A percentile compares a stretch with the other conserved stretches of the same genome.
phyloP scores from a whole-genome alignment of 2,113 vertebrate species.

The Merops nubicus region DNA sequence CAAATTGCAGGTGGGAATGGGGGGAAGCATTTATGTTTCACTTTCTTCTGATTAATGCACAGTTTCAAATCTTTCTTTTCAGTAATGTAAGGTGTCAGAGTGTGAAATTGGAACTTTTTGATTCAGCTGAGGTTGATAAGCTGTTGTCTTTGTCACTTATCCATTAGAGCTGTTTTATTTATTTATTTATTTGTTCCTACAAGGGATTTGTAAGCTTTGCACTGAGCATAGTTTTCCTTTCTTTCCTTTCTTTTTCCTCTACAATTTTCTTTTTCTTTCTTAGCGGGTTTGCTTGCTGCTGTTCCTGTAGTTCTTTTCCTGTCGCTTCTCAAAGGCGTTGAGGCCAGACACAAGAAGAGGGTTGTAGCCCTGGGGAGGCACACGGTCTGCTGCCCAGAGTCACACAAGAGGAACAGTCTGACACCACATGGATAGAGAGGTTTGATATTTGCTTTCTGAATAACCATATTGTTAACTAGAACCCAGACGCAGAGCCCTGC shows the following conservation, averaged over 20 bases:
- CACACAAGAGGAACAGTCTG: background rate
- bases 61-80: constrained; percentile 40
- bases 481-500: background rate
- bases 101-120: constrained; percentile 61
- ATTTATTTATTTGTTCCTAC: constrained; percentile 14
- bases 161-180: constrained; percentile 9
- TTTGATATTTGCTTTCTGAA: background rate
- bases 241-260: background rate
- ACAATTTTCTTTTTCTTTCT: background rate
- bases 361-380: background rate
- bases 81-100: constrained; percentile 25
- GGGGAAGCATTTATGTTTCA: constrained; percentile 27
- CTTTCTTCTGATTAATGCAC: constrained; percentile 55
- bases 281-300: background rate
- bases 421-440: background rate
- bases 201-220: background rate
- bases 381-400: background rate
- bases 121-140: constrained; percentile 29
- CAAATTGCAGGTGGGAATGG: background rate
- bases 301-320: background rate
- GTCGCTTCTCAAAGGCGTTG: background rate
- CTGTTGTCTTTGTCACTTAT: constrained; percentile 30
- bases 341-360: background rate
- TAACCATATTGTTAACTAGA: background rate
- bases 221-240: background rate